phyloP scores from a whole-genome alignment of 1,140 invertebrate species.

The Ericerus pela region DNA sequence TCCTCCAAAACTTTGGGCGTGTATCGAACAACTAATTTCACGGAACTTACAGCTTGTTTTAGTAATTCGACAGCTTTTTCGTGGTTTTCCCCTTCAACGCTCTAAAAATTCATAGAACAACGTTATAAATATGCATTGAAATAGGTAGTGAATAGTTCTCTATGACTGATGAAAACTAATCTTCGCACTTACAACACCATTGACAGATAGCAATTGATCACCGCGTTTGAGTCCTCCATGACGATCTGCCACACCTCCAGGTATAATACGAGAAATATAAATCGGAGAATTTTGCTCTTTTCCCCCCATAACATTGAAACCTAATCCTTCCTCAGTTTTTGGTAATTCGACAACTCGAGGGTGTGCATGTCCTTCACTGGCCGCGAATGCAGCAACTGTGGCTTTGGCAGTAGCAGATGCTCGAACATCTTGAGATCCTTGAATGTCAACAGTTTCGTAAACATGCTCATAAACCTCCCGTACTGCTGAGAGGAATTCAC shows the following conservation, averaged over 20 bases:
- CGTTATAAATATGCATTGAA: no score
- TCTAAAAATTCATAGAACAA: no score
- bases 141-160: background rate
- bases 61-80: conserved; percentile 96
- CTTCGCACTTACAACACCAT: conserved; percentile 70
- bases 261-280: conserved; percentile 98
- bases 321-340: conserved; percentile 97
- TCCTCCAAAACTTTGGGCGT: conserved; percentile 97
- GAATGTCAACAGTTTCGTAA: conserved; percentile 95
- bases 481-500: conserved; percentile 90
- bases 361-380: conserved; percentile 97
- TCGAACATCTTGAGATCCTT: conserved; percentile 82
- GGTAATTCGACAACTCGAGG: conserved; percentile 94
- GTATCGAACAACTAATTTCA: conserved; percentile 94
- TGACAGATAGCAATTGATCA: conserved; percentile 94
- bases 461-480: conserved; percentile 98
- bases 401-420: conserved; percentile 93
- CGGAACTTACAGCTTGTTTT: conserved; percentile 91
- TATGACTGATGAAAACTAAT: conserved; percentile 10
- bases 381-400: conserved; percentile 95
- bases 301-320: conserved; percentile 99
- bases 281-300: conserved; percentile 99
- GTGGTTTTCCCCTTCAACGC: conserved; percentile 98
- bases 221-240: conserved; percentile 94
- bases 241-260: conserved; percentile 91